A percentile compares a stretch with the other conserved stretches of the same genome.
Evolutionary conservation across 2,113 vertebrate species (phyloP).

Genomic region (Crotalus horridus): DNA sequence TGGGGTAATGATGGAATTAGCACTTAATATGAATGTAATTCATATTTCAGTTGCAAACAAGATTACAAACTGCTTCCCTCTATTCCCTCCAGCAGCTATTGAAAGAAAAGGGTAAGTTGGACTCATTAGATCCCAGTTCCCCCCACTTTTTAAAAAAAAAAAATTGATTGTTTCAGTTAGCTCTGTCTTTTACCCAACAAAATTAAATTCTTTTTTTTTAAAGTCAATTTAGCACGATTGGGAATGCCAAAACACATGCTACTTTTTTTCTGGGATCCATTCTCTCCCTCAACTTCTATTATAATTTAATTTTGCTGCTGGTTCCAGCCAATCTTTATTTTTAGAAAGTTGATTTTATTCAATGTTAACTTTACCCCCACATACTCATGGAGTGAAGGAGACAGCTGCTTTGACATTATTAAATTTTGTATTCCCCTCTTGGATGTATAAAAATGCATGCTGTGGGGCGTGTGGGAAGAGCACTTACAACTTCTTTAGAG

Average conservation of each 20-base stretch:
- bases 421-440: neutral
- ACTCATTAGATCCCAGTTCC: neutral
- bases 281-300: neutral
- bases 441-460: neutral
- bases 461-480: neutral
- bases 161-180: neutral
- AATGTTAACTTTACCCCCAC: neutral
- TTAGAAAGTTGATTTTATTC: neutral
- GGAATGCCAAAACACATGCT: neutral
- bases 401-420: neutral
- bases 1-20: neutral
- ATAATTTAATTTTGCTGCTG: neutral
- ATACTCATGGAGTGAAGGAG: neutral
- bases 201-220: neutral
- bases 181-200: neutral
- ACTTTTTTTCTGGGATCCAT: neutral
- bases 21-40: neutral
- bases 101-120: neutral
- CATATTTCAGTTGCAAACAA: neutral
- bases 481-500: constrained; percentile 71
- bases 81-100: neutral
- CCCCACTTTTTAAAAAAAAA: too few species aligned
- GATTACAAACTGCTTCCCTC: neutral
- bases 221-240: neutral
- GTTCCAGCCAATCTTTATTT: neutral